These are phyloP conservation scores for Pseudomugil tenellus DNA, from an alignment of 2,797 vertebrate species.

Conservation along the genomic window DNA sequence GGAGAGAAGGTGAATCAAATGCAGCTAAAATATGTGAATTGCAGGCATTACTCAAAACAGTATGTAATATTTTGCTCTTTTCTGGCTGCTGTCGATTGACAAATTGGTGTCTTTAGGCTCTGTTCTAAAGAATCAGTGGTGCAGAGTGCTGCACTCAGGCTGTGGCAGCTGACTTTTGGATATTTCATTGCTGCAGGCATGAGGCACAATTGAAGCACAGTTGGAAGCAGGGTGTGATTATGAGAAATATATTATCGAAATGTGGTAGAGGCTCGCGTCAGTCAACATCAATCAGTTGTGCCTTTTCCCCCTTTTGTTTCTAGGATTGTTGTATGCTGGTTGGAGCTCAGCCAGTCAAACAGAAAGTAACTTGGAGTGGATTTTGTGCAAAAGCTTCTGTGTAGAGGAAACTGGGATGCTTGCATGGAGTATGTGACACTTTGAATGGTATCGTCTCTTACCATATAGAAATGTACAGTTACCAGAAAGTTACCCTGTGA, in stretches of 20 bases:
- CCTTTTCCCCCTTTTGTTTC: slow-evolving; percentile 16
- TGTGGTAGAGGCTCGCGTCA: slow-evolving; percentile 28
- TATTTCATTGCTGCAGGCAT: slow-evolving; percentile 50
- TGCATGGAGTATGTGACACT: slow-evolving; percentile 32
- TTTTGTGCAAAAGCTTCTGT: slow-evolving; percentile 41
- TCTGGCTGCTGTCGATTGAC: slow-evolving; percentile 35
- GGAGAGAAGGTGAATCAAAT: slow-evolving; percentile 11
- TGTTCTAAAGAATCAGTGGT: slow-evolving; percentile 47
- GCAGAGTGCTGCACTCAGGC: slow-evolving; percentile 38
- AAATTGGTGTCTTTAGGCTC: slow-evolving; percentile 64
- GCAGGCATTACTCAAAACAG: slow-evolving; percentile 42
- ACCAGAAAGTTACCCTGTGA: neutral
- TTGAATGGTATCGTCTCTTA: slow-evolving; percentile 35
- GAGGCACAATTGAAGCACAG: slow-evolving; percentile 42
- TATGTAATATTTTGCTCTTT: slow-evolving; percentile 36
- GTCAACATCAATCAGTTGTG: slow-evolving; percentile 57
- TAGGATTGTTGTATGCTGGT: slow-evolving; percentile 15
- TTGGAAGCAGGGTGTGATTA: slow-evolving; percentile 47
- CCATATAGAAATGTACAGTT: neutral
- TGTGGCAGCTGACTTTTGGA: slow-evolving; percentile 45
- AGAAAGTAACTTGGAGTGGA: slow-evolving; percentile 27
- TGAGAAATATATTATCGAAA: slow-evolving; percentile 47
- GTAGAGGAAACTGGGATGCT: slow-evolving; percentile 32
- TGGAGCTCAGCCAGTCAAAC: slow-evolving; percentile 12
- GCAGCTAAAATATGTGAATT: slow-evolving; percentile 35